Base-by-base conservation (phyloP, 1,140 invertebrate species). In the Lethrus apterus region DNA sequence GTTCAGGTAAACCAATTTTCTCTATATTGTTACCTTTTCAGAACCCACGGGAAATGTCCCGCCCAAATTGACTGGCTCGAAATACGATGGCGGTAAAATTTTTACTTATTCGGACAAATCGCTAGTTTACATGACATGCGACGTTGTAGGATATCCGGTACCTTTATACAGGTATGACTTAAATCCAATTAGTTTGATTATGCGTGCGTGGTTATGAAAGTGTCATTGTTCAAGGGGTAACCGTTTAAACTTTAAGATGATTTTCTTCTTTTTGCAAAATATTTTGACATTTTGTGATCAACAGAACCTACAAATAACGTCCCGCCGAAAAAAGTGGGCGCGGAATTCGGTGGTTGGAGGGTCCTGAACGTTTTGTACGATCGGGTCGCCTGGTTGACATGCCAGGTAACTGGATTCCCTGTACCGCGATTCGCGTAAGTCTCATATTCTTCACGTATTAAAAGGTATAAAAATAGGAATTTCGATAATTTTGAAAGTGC, bases 331-430 rank as follows among this genome's bases (percentile, higher is more conserved):
- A 74, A 79, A 63, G 74, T 75, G 41, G 72, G 76, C 56, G 77
- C 78, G 60, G 69, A 75, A 65, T 81, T 80, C 59, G 76, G 77
- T 54, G 79, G 79, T 64, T 76, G 75, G 67, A 74, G 79, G 65
- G 72, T 87, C 47, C 66, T 82, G 48, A 78, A 75, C 63, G 75
- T 83, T 44, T 65, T 71, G 19, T 62, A 69, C 62, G 68, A 66
- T 35, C 66, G 67, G 51, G 64, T 67, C 49, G 73, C 74, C 56
- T 81, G 79, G 58, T 70, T 83, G 63, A 75, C 72, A 55, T 83
- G 79, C 65, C 78, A 79, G 66, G 75, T 81, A 41, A 74, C 76
- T 56, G 78, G 77, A 56, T 81, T 74, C 67, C 80, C 80, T 52
- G 76, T 75, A 52, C 80, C 81, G 54, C 62, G 76, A 54, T 82